Evolutionary conservation across 2,797 vertebrate species (phyloP), one percentile per base, ranked within the genome.

Genomic region (Schizopygopsis malacanthus): DNA sequence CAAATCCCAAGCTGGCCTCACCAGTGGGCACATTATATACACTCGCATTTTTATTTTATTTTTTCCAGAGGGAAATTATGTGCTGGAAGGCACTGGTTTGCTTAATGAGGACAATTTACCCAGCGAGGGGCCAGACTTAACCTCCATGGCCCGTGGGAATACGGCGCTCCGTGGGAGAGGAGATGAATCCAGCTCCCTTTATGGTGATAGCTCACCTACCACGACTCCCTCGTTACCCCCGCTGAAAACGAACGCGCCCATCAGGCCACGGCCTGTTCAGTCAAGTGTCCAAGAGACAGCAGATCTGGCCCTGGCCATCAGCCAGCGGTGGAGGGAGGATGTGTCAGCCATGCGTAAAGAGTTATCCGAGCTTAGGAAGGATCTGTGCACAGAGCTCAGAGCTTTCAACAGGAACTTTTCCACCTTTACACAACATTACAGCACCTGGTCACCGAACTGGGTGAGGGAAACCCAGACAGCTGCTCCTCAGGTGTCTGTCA

Each of bases 41-140:
- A 88, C 89, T 88, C 77, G 79, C 82, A 89, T 95, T 94, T 96
- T 93, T 93, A 95, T 94, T 93, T 96, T 96, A 33, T 96, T 94
- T 96, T 94, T 96, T 96, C 91, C 95, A 96, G 95, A 96, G 93
- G 95, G 95, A 94, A 95, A 95, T 95, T 94, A 96, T 95, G 89
- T 94, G 92, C 94, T 95, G 93, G 94, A 95, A 93, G 95, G 94
- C 90, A 93, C 93, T 92, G 94, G 93, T 95, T 95, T 95, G 91
- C 93, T 93, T 81, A 93, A 94, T 92, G 94, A 93, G 90, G 91
- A 93, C 92, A 94, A 90, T 94, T 93, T 93, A 87, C 93, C 90
- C 91, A 93, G 93, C 90, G 95, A 95, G 87, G 91, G 95, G 91
- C 87, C 92, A 93, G 95, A 94, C 90, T 91, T 94, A 61, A 89